A percentile compares a stretch with the other conserved stretches of the same genome.
Evolutionary conservation across 2,797 vertebrate genomes (phyloP).

Genomic region (Hirundo rustica): DNA sequence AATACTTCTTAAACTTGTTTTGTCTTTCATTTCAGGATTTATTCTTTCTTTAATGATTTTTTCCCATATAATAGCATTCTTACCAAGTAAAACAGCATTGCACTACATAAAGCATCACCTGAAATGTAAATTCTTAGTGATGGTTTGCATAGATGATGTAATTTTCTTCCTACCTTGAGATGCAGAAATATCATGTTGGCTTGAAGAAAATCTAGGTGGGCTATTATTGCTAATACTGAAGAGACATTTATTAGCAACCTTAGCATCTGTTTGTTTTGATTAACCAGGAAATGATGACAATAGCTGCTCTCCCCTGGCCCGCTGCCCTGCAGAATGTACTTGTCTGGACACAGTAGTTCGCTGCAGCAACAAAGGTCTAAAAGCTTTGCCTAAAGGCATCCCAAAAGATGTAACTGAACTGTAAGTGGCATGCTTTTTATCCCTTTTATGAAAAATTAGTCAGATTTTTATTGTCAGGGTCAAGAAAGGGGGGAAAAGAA

Average conservation of each 20-base stretch:
- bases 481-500: background rate
- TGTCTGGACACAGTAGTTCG: constrained; percentile 97
- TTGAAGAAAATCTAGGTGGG: background rate
- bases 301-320: constrained; percentile 91
- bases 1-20: background rate
- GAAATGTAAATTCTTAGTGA: background rate
- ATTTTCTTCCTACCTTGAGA: background rate
- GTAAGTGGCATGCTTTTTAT: constrained; percentile 79
- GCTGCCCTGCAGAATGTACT: constrained; percentile 93
- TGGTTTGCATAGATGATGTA: background rate
- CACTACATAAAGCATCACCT: background rate
- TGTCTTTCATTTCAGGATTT: background rate
- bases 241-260: background rate
- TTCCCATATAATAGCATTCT: background rate
- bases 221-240: background rate
- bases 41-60: background rate
- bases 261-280: constrained; percentile 21
- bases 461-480: background rate
- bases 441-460: background rate
- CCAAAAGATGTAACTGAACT: constrained; percentile 96
- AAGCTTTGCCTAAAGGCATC: constrained; percentile 89
- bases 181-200: background rate
- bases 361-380: constrained; percentile 96
- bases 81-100: background rate
- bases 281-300: constrained; percentile 91